Percentiles rank a stretch among this genome's conserved stretches.
Conservation (phyloP, 2,888 invertebrate genomes). For the Meteorus colon region DNA sequence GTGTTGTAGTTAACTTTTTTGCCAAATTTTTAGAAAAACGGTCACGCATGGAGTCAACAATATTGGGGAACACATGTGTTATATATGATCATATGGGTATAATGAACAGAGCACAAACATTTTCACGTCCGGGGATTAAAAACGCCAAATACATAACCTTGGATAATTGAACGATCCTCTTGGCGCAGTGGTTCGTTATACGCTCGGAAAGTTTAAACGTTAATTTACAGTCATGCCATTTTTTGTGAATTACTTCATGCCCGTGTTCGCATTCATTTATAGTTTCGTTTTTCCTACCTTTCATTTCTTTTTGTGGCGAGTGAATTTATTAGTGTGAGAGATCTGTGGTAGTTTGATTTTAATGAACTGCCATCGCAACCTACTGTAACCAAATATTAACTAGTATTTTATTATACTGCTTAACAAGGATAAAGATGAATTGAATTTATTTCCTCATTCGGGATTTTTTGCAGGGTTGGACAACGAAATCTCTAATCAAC, state of each 20-base stretch:
- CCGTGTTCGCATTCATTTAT: neutral
- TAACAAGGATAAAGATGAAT: neutral
- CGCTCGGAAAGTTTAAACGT: constrained; percentile 58
- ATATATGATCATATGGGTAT: neutral
- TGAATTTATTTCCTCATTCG: neutral
- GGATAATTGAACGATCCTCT: constrained; percentile 59
- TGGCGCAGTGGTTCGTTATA: constrained; percentile 38
- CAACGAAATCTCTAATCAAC: constrained; percentile 57
- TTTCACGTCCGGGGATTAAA: constrained; percentile 2
- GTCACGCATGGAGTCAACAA: too few species aligned
- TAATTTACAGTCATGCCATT: constrained; percentile 57
- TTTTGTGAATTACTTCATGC: constrained; percentile 15
- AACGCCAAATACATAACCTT: constrained; percentile 54
- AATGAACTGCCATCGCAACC: neutral
- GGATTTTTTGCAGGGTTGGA: constrained; percentile 60
- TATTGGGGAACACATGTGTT: neutral
- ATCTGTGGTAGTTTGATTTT: neutral
- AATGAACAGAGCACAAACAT: neutral
- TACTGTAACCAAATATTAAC: neutral
- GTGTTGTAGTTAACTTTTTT: too few species aligned
- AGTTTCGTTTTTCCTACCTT: neutral
- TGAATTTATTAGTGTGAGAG: neutral
- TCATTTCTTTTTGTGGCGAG: neutral
- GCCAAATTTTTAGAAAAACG: too few species aligned
- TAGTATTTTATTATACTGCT: constrained; percentile 8